Conservation (phyloP, 2,888 invertebrate genomes). For the Callyntrura guangdongensis region DNA sequence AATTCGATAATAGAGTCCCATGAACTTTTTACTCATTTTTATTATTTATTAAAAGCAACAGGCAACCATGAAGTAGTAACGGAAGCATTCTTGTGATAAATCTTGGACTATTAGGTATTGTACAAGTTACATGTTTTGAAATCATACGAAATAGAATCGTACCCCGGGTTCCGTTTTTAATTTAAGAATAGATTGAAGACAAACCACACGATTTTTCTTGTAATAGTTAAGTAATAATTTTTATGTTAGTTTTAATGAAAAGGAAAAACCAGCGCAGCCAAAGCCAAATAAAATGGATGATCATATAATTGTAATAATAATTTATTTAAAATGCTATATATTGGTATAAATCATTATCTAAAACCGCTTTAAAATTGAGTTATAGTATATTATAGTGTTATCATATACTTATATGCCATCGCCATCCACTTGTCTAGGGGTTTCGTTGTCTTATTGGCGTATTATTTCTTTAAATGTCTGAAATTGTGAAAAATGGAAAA, state of each 20-base stretch:
- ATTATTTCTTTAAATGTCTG: constrained; percentile 16
- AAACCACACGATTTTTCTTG: background rate
- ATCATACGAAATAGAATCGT: background rate
- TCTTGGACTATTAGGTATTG: constrained; percentile 35
- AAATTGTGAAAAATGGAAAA: constrained; percentile 53
- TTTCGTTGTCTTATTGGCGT: constrained; percentile 25
- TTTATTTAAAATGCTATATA: constrained; percentile 44
- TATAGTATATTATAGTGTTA: constrained; percentile 30
- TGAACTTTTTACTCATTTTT: constrained; percentile 41
- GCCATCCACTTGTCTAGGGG: background rate
- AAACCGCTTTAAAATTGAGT: constrained; percentile 10
- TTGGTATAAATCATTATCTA: constrained; percentile 31
- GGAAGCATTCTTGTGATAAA: constrained; percentile 53
- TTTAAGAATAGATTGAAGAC: background rate
- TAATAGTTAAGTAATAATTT: background rate
- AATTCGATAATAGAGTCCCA: background rate
- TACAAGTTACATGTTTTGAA: background rate
- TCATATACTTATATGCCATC: constrained; percentile 41
- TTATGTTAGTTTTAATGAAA: constrained; percentile 32
- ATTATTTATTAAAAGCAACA: background rate
- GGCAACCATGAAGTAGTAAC: constrained; percentile 1
- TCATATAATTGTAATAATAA: constrained; percentile 17
- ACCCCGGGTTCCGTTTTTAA: constrained; percentile 12
- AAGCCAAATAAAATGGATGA: constrained; percentile 42
- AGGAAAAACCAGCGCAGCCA: constrained; percentile 34